Conservation (phyloP, 2,888 invertebrate species). For the Oligia strigilis region DNA sequence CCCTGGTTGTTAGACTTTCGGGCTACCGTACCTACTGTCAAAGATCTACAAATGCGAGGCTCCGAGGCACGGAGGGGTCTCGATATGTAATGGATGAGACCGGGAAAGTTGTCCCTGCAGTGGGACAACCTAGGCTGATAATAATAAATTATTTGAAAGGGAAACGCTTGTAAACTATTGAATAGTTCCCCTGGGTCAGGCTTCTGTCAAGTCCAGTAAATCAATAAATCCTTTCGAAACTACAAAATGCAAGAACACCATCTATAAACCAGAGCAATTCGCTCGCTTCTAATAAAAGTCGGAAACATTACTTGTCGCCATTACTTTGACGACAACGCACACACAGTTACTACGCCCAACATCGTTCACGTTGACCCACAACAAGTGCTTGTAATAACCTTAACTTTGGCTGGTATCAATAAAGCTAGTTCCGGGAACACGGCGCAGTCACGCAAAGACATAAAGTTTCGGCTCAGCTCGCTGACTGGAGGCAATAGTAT, state of each 20-base stretch:
- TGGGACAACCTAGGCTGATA: not conserved
- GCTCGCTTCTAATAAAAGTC: not conserved
- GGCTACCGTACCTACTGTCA: too few species aligned
- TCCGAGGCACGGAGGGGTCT: too few species aligned
- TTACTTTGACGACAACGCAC: slow-evolving; percentile 8
- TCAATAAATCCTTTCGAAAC: not conserved
- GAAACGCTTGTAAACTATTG: not conserved
- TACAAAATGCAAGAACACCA: not conserved
- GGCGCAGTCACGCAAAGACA: slow-evolving; percentile 49
- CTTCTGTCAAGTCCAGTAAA: not conserved
- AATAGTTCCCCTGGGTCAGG: not conserved
- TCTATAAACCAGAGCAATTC: not conserved
- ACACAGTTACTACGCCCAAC: slow-evolving; percentile 7
- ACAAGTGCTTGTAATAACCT: slow-evolving; percentile 40
- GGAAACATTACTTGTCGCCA: not conserved
- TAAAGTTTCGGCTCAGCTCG: slow-evolving; percentile 37
- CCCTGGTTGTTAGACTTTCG: too few species aligned
- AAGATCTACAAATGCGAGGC: too few species aligned
- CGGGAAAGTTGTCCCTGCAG: not conserved
- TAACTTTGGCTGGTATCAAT: slow-evolving; percentile 52
- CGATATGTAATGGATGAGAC: not conserved
- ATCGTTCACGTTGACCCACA: slow-evolving; percentile 23
- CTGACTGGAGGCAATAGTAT: not conserved
- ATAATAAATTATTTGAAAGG: not conserved
- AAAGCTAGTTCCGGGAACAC: slow-evolving; percentile 43